A percentile compares a stretch with the other conserved stretches of the same genome.
Conservation (phyloP, 2,888 invertebrate species). For the Latrodectus hesperus region DNA sequence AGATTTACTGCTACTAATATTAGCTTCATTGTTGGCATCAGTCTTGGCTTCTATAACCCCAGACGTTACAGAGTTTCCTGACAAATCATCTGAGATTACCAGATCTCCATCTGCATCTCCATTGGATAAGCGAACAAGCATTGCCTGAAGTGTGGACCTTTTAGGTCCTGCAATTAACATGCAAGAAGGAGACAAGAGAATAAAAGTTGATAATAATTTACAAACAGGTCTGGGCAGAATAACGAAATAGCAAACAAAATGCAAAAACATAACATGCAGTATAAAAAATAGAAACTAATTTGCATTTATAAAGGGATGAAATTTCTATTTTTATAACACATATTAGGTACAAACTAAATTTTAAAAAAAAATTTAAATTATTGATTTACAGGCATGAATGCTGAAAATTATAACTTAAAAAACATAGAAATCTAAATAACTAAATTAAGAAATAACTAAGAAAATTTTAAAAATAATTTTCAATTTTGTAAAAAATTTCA, state of each 20-base stretch:
- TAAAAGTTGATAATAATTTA: conserved; percentile 8
- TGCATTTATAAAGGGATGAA: conserved; percentile 42
- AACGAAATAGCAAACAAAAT: conserved; percentile 39
- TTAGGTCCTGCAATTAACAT: conserved; percentile 74
- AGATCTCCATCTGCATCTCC: conserved; percentile 55
- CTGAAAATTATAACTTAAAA: background rate
- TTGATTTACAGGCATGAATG: conserved; percentile 31
- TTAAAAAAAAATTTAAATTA: background rate
- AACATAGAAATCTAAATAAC: too few species aligned
- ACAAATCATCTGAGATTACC: conserved; percentile 45
- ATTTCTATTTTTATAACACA: conserved; percentile 10
- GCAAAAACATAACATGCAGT: conserved; percentile 24
- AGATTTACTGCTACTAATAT: conserved; percentile 50
- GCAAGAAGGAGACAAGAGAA: conserved; percentile 40
- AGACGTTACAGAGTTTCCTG: conserved; percentile 50
- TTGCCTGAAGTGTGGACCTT: conserved; percentile 75
- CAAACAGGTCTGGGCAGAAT: conserved; percentile 21
- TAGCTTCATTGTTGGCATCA: conserved; percentile 42
- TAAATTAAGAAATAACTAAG: too few species aligned
- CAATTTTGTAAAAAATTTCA: too few species aligned
- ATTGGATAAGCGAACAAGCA: conserved; percentile 75
- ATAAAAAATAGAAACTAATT: background rate
- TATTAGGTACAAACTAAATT: background rate
- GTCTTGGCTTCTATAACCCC: conserved; percentile 52
- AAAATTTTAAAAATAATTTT: too few species aligned